A percentile compares a stretch with the other conserved stretches of the same genome.
These are phyloP conservation scores for Heliconius aoede DNA, from an alignment of 2,888 invertebrate genomes.

Conservation along the genomic window DNA sequence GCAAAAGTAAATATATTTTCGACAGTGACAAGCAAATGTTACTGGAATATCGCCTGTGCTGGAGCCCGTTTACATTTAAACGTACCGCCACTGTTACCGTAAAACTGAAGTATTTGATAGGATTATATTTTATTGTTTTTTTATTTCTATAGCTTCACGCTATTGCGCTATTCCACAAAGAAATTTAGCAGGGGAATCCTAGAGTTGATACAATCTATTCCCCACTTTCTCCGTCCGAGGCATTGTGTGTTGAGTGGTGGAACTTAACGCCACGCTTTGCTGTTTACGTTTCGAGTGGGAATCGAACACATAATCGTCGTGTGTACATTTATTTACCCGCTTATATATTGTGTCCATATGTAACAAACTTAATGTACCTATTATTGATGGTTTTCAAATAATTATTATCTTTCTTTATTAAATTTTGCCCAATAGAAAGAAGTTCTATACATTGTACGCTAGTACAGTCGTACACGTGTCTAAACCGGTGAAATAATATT, in stretches of 20 bases:
- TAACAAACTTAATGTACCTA: too few relatives aligned
- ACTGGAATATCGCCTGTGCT: constrained; percentile 21
- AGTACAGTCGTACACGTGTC: too few relatives aligned
- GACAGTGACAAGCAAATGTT: constrained; percentile 30
- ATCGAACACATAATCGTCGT: too few relatives aligned
- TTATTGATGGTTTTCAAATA: too few relatives aligned
- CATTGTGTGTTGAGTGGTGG: not conserved
- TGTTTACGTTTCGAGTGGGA: not conserved
- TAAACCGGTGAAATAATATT: too few relatives aligned
- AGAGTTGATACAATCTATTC: not conserved
- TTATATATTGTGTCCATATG: too few relatives aligned
- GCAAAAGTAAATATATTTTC: constrained; percentile 39
- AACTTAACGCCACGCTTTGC: not conserved
- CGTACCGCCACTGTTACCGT: constrained; percentile 12
- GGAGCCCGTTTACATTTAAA: constrained; percentile 37
- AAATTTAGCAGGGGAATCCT: rapidly evolving
- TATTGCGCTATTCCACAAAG: not conserved
- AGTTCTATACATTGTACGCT: too few relatives aligned
- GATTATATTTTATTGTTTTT: not conserved
- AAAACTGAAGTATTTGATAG: not conserved
- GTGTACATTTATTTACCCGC: too few relatives aligned
- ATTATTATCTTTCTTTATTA: too few relatives aligned
- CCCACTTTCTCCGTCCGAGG: not conserved
- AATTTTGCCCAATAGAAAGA: too few relatives aligned
- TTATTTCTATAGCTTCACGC: not conserved